phyloP scores from a whole-genome alignment of 2,888 invertebrate species.

The Apocheima hispidaria region DNA sequence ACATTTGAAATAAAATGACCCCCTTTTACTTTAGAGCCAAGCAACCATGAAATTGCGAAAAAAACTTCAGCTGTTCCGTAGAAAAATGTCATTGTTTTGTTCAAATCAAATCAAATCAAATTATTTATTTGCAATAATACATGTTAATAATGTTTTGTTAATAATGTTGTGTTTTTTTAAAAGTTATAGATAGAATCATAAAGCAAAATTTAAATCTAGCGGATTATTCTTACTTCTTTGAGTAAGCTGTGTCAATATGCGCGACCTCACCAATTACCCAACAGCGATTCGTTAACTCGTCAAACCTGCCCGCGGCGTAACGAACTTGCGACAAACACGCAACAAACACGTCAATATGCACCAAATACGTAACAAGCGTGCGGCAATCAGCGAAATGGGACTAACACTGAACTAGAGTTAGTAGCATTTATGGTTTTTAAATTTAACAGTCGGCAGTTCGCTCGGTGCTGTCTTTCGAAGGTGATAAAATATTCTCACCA shows the following conservation, averaged over 20 bases:
- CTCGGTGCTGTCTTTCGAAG: too few relatives aligned
- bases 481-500: too few relatives aligned
- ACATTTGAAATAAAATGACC: too few relatives aligned
- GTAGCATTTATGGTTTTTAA: neutral
- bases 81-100: too few relatives aligned
- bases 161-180: too few relatives aligned
- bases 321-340: constrained; percentile 15
- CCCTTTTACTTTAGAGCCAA: too few relatives aligned
- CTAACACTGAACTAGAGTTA: neutral
- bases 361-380: neutral
- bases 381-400: neutral
- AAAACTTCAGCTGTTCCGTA: too few relatives aligned
- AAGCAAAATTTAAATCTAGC: neutral
- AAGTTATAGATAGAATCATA: neutral
- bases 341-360: neutral
- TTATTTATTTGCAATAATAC: too few relatives aligned
- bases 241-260: constrained; percentile 15
- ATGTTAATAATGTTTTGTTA: too few relatives aligned
- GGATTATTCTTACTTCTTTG: neutral
- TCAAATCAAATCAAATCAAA: too few relatives aligned
- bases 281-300: constrained; percentile 35
- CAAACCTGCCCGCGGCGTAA: constrained; percentile 9
- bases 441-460: too few relatives aligned
- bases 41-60: too few relatives aligned
- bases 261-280: constrained; percentile 34